phyloP scores from a whole-genome alignment of 2,113 vertebrate genomes.

The Nymphicus hollandicus region DNA sequence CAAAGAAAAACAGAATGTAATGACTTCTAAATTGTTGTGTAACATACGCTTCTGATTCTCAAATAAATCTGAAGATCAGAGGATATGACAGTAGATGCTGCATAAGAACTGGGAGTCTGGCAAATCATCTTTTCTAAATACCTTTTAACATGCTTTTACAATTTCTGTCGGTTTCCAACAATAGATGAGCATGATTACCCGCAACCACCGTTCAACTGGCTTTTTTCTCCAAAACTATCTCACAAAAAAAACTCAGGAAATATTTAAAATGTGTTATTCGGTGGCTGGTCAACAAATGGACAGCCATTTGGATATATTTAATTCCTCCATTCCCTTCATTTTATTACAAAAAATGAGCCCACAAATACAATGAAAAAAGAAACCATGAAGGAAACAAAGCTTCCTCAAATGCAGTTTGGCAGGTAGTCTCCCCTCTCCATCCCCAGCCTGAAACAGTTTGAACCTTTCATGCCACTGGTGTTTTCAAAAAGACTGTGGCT shows the following conservation, averaged over 20 bases:
- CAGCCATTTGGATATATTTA: neutral
- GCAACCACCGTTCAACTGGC: neutral
- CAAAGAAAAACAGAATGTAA: neutral
- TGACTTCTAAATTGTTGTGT: neutral
- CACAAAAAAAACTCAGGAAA: neutral
- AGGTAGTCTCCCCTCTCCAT: neutral
- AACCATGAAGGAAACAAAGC: neutral
- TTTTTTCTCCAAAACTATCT: neutral
- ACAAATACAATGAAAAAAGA: neutral
- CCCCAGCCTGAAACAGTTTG: neutral
- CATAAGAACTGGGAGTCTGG: neutral
- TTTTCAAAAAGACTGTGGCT: neutral
- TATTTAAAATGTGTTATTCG: neutral
- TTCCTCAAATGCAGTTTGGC: neutral
- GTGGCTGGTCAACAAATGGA: neutral
- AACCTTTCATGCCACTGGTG: neutral
- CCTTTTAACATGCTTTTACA: neutral
- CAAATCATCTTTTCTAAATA: neutral
- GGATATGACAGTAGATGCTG: neutral
- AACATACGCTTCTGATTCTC: neutral
- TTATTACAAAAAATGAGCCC: neutral
- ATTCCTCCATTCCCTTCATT: neutral
- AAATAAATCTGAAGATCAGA: neutral
- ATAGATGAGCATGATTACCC: neutral
- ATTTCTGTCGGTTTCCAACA: neutral